A percentile compares a stretch with the other conserved stretches of the same genome.
phyloP scores from a whole-genome alignment of 92 coral and sea anemone species.

The Porites divaricata region DNA sequence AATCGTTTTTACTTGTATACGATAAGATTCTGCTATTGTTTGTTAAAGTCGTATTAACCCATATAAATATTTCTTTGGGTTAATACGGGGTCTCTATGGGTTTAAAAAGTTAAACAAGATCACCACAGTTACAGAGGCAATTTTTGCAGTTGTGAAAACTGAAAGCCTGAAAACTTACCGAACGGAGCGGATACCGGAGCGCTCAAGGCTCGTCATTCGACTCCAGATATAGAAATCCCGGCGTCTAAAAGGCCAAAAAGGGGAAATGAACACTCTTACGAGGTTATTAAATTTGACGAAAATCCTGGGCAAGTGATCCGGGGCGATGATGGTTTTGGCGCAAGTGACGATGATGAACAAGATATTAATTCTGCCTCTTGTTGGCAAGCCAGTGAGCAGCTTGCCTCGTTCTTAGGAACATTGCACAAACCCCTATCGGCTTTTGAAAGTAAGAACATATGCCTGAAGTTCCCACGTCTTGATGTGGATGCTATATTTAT shows the following conservation, averaged over 20 bases:
- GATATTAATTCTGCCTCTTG: conserved; percentile 41
- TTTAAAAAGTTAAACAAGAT: too few relatives aligned
- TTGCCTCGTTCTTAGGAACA: conserved; percentile 46
- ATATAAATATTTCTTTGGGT: too few relatives aligned
- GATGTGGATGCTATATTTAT: conserved; percentile 56
- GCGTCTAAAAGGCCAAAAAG: conserved; percentile 12
- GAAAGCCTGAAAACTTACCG: too few relatives aligned
- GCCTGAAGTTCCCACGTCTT: conserved; percentile 55
- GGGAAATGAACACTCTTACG: conserved; percentile 28
- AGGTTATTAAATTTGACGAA: conserved; percentile 14
- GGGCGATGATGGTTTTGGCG: conserved; percentile 17
- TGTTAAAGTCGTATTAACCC: too few relatives aligned
- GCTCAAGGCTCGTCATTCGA: too few relatives aligned
- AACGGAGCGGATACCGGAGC: too few relatives aligned
- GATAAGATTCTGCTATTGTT: too few relatives aligned
- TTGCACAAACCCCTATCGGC: conserved; percentile 48
- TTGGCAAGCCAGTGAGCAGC: conserved; percentile 53
- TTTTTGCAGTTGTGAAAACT: too few relatives aligned
- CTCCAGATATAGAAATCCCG: too few relatives aligned
- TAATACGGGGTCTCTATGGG: too few relatives aligned
- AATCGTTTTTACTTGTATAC: too few relatives aligned
- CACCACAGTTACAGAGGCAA: too few relatives aligned
- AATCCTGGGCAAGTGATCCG: conserved; percentile 56
- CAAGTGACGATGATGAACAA: conserved; percentile 29
- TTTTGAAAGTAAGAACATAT: conserved; percentile 60